Evolutionary conservation across 2,888 invertebrate genomes (phyloP).

Genomic region (Keiferia lycopersicella): DNA sequence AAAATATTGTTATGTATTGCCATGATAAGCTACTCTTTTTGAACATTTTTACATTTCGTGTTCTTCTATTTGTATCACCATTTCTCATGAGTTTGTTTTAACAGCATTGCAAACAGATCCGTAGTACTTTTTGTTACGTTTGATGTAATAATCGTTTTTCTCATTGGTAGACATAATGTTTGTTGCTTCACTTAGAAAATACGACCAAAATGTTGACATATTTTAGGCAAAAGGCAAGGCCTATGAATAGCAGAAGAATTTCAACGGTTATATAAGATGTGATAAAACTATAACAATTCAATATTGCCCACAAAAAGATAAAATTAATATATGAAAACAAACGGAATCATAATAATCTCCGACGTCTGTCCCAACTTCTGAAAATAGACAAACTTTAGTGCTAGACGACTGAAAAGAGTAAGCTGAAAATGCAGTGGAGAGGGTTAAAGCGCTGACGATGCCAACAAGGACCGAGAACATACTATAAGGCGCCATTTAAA

Average conservation of each 20-base stretch:
- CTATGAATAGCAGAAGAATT: no score
- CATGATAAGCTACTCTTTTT: neutral
- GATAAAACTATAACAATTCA: no score
- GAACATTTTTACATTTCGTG: neutral
- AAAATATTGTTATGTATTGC: constrained; percentile 33
- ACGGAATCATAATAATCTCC: neutral
- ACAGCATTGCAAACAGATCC: no score
- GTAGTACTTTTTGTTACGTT: no score
- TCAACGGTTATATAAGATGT: no score
- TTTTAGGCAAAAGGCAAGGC: neutral
- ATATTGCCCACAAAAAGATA: no score
- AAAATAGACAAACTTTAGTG: neutral
- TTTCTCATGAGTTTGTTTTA: no score
- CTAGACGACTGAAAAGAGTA: constrained; percentile 19
- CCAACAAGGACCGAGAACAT: constrained; percentile 36
- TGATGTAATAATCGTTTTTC: no score
- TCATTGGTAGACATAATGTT: neutral
- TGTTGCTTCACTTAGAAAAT: neutral
- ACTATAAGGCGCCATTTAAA: constrained; percentile 54
- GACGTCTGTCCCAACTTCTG: neutral
- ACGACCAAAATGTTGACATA: neutral
- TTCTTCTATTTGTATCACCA: neutral
- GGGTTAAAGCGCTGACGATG: constrained; percentile 35
- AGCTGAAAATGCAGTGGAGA: constrained; percentile 17
- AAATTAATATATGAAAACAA: neutral